Percentiles rank a stretch among this genome's conserved stretches.
Conservation (phyloP, 1,140 invertebrate species). For the Drosophila hydei region DNA sequence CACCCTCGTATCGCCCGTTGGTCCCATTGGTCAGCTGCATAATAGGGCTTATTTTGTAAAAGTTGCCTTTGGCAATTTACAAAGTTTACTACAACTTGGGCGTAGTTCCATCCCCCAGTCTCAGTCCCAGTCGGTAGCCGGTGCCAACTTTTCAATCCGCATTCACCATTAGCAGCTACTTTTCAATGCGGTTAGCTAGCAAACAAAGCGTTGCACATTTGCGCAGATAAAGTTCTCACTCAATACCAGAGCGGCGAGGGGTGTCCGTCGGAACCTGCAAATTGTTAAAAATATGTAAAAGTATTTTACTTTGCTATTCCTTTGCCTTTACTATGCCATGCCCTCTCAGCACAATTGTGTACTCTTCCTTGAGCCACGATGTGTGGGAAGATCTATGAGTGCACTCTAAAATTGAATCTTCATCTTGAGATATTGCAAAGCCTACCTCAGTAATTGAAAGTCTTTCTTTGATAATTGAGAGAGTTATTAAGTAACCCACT, state of each 20-base stretch:
- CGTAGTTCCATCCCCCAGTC: conserved; percentile 22
- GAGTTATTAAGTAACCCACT: no score
- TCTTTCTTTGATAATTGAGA: no score
- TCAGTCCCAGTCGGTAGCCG: not conserved
- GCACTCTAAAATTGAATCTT: not conserved
- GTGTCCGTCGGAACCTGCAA: conserved; percentile 12
- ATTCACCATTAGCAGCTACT: conserved; percentile 80
- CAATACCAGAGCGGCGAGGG: conserved; percentile 38
- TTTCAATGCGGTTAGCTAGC: conserved; percentile 80
- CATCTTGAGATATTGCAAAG: no score
- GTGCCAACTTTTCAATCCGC: conserved; percentile 49
- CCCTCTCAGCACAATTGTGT: not conserved
- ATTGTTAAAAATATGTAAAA: conserved; percentile 80
- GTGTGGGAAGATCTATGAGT: not conserved
- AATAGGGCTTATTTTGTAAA: conserved; percentile 76
- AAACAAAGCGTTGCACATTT: conserved; percentile 82
- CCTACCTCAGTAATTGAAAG: no score
- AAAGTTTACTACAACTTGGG: conserved; percentile 70
- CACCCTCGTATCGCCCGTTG: not conserved
- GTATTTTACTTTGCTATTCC: conserved; percentile 59
- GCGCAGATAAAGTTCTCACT: conserved; percentile 75
- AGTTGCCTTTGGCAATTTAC: conserved; percentile 76
- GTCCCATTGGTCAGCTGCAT: conserved; percentile 45
- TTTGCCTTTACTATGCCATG: conserved; percentile 8
- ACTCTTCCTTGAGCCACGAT: not conserved